Percentiles rank a stretch among this genome's conserved stretches.
Evolutionary conservation across 2,888 invertebrate species (phyloP).

Genomic region (Auanema sp.): DNA sequence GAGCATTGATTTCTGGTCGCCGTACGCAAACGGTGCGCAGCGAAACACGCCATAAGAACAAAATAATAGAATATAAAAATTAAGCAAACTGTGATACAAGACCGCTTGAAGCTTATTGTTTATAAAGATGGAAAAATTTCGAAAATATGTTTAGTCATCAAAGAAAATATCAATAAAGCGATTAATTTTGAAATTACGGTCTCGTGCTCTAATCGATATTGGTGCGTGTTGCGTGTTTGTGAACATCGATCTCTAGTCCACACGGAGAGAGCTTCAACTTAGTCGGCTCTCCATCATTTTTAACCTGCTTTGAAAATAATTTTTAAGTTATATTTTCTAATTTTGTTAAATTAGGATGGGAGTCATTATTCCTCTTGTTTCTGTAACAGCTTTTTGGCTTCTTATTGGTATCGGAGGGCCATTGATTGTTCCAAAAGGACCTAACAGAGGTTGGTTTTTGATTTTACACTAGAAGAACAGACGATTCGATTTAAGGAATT

Average conservation of each 20-base stretch:
- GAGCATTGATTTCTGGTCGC: constrained; percentile 15
- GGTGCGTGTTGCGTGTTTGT: constrained; percentile 12
- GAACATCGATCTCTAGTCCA: constrained; percentile 10
- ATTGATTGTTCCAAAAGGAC: constrained; percentile 63
- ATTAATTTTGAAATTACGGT: too few relatives aligned
- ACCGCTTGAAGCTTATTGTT: too few relatives aligned
- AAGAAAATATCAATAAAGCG: too few relatives aligned
- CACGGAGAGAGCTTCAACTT: neutral
- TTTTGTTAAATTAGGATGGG: constrained; percentile 42
- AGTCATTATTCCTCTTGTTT: constrained; percentile 61
- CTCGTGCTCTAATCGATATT: too few relatives aligned
- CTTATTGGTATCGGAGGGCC: constrained; percentile 63
- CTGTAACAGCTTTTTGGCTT: constrained; percentile 64
- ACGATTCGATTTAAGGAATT: constrained; percentile 62
- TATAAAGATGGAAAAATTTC: too few relatives aligned
- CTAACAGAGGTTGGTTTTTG: constrained; percentile 57
- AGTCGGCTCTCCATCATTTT: neutral
- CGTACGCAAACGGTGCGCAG: constrained; percentile 2
- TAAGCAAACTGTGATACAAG: too few relatives aligned
- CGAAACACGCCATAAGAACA: too few relatives aligned
- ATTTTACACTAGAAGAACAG: neutral
- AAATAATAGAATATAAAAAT: too few relatives aligned
- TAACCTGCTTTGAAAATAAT: neutral
- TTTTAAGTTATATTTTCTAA: constrained; percentile 1
- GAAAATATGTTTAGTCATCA: too few relatives aligned